phyloP scores from a whole-genome alignment of 2,797 vertebrate genomes.

The Esox masquinongy region DNA sequence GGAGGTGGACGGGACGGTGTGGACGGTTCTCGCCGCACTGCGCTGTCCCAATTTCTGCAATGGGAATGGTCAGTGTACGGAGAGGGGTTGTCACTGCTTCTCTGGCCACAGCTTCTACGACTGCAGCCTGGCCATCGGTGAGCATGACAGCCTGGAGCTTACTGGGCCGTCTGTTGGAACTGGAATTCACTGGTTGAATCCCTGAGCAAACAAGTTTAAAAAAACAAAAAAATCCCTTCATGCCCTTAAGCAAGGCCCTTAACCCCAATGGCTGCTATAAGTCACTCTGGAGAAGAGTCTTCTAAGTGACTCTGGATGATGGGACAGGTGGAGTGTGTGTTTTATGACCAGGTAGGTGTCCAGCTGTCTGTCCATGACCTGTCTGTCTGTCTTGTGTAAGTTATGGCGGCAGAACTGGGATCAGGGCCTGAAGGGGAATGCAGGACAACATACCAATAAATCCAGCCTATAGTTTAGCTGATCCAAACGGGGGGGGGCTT shows the following conservation, averaged over 20 bases:
- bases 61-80: slow-evolving; percentile 72
- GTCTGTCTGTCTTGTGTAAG: slow-evolving; percentile 23
- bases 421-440: slow-evolving; percentile 24
- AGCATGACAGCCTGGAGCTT: slow-evolving; percentile 36
- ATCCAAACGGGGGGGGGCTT: neutral
- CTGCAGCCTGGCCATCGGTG: slow-evolving; percentile 77
- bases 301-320: too few relatives aligned
- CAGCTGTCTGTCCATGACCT: slow-evolving; percentile 8
- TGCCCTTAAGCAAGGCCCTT: too few relatives aligned
- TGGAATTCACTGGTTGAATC: too few relatives aligned
- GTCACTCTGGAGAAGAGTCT: too few relatives aligned
- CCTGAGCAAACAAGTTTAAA: too few relatives aligned
- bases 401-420: slow-evolving; percentile 27
- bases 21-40: slow-evolving; percentile 60
- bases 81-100: slow-evolving; percentile 77
- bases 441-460: slow-evolving; percentile 32
- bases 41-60: slow-evolving; percentile 76
- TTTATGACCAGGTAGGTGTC: slow-evolving; percentile 23
- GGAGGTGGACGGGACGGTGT: neutral
- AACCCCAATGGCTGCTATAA: too few relatives aligned
- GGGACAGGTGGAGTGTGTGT: slow-evolving; percentile 3
- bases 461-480: slow-evolving; percentile 36
- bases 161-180: too few relatives aligned
- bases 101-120: slow-evolving; percentile 74
- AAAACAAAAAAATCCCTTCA: too few relatives aligned